These are phyloP conservation scores for Euwallacea fornicatus DNA, from an alignment of 1,140 invertebrate species.

Conservation along the genomic window DNA sequence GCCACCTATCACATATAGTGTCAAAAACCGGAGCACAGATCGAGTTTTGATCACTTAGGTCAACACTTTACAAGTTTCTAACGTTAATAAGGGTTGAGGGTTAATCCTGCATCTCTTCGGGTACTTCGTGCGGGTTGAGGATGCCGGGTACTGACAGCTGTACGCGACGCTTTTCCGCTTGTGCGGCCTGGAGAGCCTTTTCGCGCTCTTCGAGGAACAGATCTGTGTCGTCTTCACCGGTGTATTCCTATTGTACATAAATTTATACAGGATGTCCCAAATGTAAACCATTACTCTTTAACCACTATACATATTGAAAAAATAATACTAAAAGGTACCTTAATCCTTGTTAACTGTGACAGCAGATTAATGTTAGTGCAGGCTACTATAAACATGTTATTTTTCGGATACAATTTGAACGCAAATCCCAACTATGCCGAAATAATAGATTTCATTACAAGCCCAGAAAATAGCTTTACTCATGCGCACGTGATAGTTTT, in stretches of 20 bases:
- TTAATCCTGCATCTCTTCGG: conserved; percentile 97
- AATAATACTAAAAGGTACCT: no score
- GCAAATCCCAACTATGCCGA: no score
- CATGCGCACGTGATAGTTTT: no score
- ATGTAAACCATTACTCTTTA: no score
- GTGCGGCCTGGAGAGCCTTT: conserved; percentile 79
- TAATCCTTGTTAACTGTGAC: no score
- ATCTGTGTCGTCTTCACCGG: conserved; percentile 96
- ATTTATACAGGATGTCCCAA: no score
- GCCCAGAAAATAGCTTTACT: no score
- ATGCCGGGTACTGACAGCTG: conserved; percentile 96
- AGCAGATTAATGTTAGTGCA: no score
- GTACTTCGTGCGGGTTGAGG: conserved; percentile 94
- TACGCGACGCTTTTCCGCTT: conserved; percentile 90
- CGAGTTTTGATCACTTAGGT: conserved; percentile 27
- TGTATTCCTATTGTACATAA: conserved; percentile 79
- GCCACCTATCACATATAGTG: conserved; percentile 13
- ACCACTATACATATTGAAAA: no score
- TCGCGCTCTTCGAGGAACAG: conserved; percentile 96
- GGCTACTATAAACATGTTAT: no score
- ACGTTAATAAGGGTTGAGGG: conserved; percentile 24
- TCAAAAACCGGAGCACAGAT: conserved; percentile 13
- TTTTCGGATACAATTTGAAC: no score
- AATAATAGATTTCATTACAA: no score
- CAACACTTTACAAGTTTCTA: conserved; percentile 35